Conservation (phyloP, 2,888 invertebrate genomes). For the Nephrotoma flavescens region DNA sequence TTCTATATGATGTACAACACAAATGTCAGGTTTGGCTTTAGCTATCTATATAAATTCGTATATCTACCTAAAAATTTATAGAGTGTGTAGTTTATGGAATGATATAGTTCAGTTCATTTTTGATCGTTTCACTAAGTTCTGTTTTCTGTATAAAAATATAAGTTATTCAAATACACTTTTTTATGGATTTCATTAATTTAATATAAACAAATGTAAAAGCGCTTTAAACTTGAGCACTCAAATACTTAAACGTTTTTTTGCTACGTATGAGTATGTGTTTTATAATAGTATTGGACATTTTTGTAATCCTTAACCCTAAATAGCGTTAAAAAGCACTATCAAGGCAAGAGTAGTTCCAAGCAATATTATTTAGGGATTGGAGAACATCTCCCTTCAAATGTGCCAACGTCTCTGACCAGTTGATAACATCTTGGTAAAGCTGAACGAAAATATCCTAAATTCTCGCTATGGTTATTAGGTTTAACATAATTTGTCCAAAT, state of each 20-base stretch:
- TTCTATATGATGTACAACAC: not conserved
- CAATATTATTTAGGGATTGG: too few species aligned
- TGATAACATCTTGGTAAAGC: too few species aligned
- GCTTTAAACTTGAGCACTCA: not conserved
- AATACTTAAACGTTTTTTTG: not conserved
- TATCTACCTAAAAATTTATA: not conserved
- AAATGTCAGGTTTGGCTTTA: not conserved
- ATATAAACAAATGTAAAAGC: not conserved
- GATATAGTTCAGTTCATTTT: not conserved
- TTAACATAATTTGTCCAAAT: too few species aligned
- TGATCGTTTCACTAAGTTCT: not conserved
- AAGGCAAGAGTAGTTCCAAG: too few species aligned
- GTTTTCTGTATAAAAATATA: not conserved
- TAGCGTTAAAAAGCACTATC: too few species aligned
- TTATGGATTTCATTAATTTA: not conserved
- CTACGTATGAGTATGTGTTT: too few species aligned
- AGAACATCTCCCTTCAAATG: too few species aligned
- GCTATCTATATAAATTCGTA: not conserved
- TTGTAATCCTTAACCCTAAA: too few species aligned
- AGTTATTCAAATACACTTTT: not conserved
- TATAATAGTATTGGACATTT: too few species aligned
- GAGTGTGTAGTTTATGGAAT: not conserved
- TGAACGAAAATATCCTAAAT: too few species aligned
- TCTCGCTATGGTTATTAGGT: too few species aligned
- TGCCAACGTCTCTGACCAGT: too few species aligned